phyloP scores from a whole-genome alignment of 2,113 vertebrate genomes.

The Gallinago jamesoni region DNA sequence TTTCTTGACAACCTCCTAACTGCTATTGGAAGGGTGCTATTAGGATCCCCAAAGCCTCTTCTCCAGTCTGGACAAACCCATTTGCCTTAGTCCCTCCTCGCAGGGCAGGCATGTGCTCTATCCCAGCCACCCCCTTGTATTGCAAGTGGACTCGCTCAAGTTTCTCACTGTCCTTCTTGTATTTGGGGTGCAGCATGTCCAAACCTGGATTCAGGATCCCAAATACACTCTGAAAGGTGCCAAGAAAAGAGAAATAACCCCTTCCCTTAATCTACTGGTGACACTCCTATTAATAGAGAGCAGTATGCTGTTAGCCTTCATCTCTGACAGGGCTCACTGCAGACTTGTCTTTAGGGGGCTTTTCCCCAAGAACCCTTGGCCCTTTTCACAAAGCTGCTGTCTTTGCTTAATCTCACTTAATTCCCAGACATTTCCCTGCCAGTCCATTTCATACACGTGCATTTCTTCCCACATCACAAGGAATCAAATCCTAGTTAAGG shows the following conservation, averaged over 20 bases:
- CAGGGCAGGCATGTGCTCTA: not conserved
- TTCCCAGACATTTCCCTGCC: not conserved
- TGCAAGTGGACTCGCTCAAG: not conserved
- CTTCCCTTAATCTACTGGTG: not conserved
- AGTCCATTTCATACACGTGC: not conserved
- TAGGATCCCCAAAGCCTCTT: not conserved
- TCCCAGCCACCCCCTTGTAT: not conserved
- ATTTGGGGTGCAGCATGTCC: not conserved
- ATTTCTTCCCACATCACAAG: not conserved
- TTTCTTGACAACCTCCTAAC: not conserved
- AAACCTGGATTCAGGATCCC: not conserved
- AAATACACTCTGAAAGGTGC: not conserved
- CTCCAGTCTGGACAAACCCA: not conserved
- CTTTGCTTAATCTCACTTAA: not conserved
- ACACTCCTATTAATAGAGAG: not conserved
- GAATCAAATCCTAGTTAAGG: not conserved
- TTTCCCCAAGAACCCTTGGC: not conserved
- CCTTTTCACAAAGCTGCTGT: not conserved
- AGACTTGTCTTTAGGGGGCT: not conserved
- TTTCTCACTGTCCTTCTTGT: not conserved
- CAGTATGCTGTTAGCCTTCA: not conserved
- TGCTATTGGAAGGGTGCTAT: not conserved
- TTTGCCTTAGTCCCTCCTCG: not conserved
- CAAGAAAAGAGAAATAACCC: not conserved
- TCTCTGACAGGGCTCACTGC: not conserved